phyloP scores from a whole-genome alignment of 2,888 invertebrate genomes.

The Eugnorisma glareosa region DNA sequence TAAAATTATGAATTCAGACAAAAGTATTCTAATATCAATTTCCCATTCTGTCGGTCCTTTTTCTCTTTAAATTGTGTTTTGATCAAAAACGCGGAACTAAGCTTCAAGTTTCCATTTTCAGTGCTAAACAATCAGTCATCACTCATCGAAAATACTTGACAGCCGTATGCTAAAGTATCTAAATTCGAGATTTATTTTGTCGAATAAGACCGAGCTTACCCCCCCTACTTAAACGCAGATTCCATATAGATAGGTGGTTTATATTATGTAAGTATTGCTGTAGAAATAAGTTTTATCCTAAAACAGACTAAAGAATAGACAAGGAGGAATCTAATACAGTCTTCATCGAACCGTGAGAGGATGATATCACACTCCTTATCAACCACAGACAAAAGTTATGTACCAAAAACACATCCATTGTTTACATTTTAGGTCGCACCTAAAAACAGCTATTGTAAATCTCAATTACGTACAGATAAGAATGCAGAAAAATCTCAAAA shows the following conservation, averaged over 20 bases:
- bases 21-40: conserved; percentile 23
- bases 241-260: not conserved
- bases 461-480: conserved; percentile 69
- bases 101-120: not conserved
- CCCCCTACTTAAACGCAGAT: not conserved
- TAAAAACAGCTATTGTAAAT: conserved; percentile 71
- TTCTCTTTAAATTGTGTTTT: not conserved
- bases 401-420: conserved; percentile 62
- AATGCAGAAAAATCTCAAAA: conserved; percentile 64
- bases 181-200: not conserved
- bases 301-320: conserved; percentile 10
- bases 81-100: not conserved
- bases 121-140: not conserved
- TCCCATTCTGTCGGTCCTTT: not conserved
- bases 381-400: conserved; percentile 34
- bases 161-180: not conserved
- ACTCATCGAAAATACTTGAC: not conserved
- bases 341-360: conserved; percentile 36
- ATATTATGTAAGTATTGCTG: not conserved
- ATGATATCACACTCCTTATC: conserved; percentile 26
- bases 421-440: conserved; percentile 63
- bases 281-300: conserved; percentile 2
- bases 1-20: conserved; percentile 28
- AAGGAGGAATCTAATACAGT: conserved; percentile 21
- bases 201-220: not conserved